These are phyloP conservation scores for Vulpes ferrilata DNA, from an alignment of 2,113 vertebrate species.

Conservation along the genomic window DNA sequence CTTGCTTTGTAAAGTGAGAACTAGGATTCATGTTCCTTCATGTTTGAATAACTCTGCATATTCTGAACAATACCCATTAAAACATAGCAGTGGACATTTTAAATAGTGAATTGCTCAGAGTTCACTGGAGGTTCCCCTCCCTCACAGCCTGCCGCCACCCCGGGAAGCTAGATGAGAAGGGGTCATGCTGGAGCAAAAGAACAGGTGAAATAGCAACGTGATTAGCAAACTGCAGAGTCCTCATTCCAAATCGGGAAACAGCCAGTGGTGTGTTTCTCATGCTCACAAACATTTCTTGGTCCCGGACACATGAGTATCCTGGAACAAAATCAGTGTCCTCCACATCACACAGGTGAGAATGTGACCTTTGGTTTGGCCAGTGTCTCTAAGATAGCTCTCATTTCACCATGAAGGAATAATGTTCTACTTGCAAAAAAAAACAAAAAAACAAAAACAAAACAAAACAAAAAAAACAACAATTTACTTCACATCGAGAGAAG, in stretches of 20 bases:
- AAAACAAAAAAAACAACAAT: too few species aligned
- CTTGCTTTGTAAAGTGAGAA: background rate
- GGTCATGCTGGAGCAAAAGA: background rate
- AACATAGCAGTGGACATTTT: background rate
- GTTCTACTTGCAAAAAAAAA: background rate
- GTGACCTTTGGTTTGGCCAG: background rate
- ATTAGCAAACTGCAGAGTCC: background rate
- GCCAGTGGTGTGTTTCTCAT: background rate
- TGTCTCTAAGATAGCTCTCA: background rate
- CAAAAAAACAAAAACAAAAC: too few species aligned
- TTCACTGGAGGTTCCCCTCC: background rate
- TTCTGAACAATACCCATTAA: background rate
- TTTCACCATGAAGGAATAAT: background rate
- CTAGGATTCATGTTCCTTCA: background rate
- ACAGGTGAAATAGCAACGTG: background rate
- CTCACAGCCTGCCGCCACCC: too few species aligned
- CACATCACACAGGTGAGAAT: background rate
- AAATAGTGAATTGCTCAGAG: background rate
- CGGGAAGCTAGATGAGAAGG: background rate
- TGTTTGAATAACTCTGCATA: background rate
- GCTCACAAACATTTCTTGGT: background rate
- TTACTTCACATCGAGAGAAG: background rate
- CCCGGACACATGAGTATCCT: background rate
- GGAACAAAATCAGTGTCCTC: background rate
- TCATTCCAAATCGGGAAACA: background rate